These are phyloP conservation scores for Adelosebastes latens DNA, from an alignment of 2,797 vertebrate species.

Conservation along the genomic window DNA sequence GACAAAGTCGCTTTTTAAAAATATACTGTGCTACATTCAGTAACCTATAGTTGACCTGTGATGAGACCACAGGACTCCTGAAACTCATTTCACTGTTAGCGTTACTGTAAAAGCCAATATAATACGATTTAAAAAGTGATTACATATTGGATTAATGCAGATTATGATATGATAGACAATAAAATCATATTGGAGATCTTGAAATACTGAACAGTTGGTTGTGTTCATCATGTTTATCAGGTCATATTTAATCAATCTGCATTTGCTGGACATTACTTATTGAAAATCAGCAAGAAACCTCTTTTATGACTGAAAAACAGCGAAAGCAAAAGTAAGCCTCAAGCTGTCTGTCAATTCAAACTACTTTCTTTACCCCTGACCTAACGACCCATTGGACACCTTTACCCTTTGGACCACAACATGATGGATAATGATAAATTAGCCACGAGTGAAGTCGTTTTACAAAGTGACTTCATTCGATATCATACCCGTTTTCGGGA, in stretches of 20 bases:
- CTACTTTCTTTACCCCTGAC: neutral
- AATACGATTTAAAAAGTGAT: neutral
- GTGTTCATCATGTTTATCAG: neutral
- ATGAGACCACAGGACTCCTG: neutral
- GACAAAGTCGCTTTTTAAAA: conserved; percentile 8
- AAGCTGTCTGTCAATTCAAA: neutral
- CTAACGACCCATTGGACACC: neutral
- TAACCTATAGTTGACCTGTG: neutral
- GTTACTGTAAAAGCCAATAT: conserved; percentile 1
- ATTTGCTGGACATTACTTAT: neutral
- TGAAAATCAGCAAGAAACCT: neutral
- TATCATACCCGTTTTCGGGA: neutral
- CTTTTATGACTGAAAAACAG: neutral
- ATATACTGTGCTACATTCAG: neutral
- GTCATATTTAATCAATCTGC: neutral
- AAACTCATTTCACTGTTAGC: neutral
- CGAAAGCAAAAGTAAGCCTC: neutral
- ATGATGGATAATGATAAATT: neutral
- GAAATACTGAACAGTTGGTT: neutral
- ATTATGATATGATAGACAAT: neutral
- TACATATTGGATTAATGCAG: neutral
- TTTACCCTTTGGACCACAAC: neutral
- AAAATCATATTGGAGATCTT: neutral
- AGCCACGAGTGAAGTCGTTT: neutral
- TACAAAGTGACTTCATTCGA: neutral